These are phyloP conservation scores for Microplitis mediator DNA, from an alignment of 1,140 invertebrate species.

Conservation along the genomic window DNA sequence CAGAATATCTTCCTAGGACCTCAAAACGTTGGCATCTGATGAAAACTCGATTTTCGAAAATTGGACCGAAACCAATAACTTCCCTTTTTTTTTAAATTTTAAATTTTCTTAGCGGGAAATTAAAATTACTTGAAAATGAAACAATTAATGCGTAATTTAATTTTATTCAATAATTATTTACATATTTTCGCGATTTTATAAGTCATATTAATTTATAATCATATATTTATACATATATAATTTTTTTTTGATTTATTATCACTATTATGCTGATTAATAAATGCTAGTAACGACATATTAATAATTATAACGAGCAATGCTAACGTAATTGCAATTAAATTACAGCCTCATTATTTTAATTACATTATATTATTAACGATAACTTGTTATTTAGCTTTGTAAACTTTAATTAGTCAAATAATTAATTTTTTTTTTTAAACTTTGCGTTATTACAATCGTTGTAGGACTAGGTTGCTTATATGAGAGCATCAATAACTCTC, in stretches of 20 bases:
- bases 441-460: not conserved
- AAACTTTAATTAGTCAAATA: constrained; percentile 22
- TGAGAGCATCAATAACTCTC: not conserved
- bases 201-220: too few relatives aligned
- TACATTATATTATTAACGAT: constrained; percentile 14
- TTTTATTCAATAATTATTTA: too few relatives aligned
- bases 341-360: constrained; percentile 38
- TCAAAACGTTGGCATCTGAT: too few relatives aligned
- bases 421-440: constrained; percentile 13
- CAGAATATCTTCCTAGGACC: too few relatives aligned
- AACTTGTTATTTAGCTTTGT: not conserved
- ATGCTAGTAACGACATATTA: constrained; percentile 1
- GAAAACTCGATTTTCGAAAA: too few relatives aligned
- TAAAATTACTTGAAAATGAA: too few relatives aligned
- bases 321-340: constrained; percentile 56
- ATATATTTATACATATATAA: not conserved
- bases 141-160: too few relatives aligned
- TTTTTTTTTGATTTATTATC: not conserved
- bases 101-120: too few relatives aligned
- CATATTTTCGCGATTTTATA: too few relatives aligned
- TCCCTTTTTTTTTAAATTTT: too few relatives aligned
- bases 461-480: constrained; percentile 26
- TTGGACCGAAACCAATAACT: too few relatives aligned
- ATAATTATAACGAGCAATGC: constrained; percentile 17
- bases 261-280: constrained; percentile 11